Evolutionary conservation across 1,140 invertebrate genomes (phyloP).

Genomic region (Scaptomyza hsui): DNA sequence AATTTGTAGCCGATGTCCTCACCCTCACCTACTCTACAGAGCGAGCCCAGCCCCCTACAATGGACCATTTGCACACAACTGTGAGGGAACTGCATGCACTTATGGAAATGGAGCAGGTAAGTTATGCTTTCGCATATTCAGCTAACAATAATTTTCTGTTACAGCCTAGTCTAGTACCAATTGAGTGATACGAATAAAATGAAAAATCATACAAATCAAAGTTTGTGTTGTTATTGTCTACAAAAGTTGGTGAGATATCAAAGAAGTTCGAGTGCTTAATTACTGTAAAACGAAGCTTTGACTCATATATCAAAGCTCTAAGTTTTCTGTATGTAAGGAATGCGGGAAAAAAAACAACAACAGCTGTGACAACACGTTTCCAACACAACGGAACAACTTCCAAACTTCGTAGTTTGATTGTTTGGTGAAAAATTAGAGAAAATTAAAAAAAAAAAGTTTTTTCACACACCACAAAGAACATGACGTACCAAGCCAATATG

Average conservation of each 20-base stretch:
- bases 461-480: no score
- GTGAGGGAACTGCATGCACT: not conserved
- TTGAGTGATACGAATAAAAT: not conserved
- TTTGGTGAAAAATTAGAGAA: not conserved
- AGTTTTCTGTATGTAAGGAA: not conserved
- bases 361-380: conserved; percentile 56
- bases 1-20: conserved; percentile 26
- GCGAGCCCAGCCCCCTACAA: not conserved
- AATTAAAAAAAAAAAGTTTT: conserved; percentile 1
- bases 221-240: not conserved
- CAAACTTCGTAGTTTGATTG: conserved; percentile 13
- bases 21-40: not conserved
- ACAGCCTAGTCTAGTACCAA: conserved; percentile 9
- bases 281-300: no score
- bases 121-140: not conserved
- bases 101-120: conserved; percentile 11
- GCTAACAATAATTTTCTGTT: conserved; percentile 11
- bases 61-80: no score
- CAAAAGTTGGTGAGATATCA: no score
- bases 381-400: conserved; percentile 27
- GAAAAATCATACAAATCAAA: not conserved
- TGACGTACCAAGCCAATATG: not conserved
- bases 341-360: no score
- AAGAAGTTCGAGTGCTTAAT: no score
- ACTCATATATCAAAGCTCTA: not conserved